phyloP scores from a whole-genome alignment of 1,140 invertebrate species.

The Drosophila oshimai region DNA sequence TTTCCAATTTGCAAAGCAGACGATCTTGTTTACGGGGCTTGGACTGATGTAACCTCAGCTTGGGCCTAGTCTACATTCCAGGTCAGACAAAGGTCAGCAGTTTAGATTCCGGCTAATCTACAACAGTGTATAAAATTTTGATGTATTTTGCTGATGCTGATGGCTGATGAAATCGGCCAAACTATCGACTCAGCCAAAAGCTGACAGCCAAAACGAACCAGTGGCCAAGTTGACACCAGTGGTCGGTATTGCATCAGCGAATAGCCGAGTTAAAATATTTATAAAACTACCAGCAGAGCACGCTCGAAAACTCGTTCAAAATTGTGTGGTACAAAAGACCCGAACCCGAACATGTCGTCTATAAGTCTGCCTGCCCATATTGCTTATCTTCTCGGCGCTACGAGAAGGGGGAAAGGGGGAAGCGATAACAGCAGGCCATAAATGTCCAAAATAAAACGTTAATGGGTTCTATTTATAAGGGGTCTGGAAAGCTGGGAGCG shows the following conservation, averaged over 20 bases:
- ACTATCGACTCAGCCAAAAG: constrained; percentile 11
- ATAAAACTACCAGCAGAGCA: constrained; percentile 2
- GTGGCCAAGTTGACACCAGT: constrained; percentile 2
- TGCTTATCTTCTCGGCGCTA: constrained; percentile 14
- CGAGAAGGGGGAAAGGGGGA: not conserved
- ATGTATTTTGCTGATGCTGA: not conserved
- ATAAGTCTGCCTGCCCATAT: constrained; percentile 12
- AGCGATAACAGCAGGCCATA: constrained; percentile 26
- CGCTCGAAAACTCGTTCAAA: constrained; percentile 48
- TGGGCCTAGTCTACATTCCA: constrained; percentile 6
- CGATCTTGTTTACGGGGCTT: constrained; percentile 2
- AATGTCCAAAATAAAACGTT: constrained; percentile 37
- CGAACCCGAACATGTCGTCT: constrained; percentile 4
- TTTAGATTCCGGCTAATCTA: constrained; percentile 16
- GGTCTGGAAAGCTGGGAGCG: constrained; percentile 7
- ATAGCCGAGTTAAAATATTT: not conserved
- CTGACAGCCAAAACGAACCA: not conserved
- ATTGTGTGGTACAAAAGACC: not conserved
- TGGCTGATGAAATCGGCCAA: constrained; percentile 40
- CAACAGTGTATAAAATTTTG: not conserved
- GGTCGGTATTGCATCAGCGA: constrained; percentile 58
- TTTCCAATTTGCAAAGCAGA: constrained; percentile 35
- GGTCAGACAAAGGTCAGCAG: constrained; percentile 32
- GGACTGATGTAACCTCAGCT: constrained; percentile 19
- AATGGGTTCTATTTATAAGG: constrained; percentile 35